phyloP scores from a whole-genome alignment of 2,797 vertebrate genomes.

The Neopelma chrysocephalum region DNA sequence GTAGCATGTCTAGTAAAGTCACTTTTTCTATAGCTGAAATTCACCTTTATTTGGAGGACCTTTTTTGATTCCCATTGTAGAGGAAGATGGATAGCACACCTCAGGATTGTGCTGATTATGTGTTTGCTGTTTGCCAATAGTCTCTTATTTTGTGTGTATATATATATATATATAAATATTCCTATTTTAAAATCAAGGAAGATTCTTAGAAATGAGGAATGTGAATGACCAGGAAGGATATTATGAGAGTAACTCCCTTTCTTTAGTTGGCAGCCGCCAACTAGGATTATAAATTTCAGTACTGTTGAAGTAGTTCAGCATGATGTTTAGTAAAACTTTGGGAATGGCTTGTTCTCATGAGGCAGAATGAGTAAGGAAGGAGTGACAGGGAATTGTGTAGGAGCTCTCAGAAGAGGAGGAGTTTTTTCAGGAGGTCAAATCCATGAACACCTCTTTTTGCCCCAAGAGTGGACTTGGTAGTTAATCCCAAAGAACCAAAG shows the following conservation, averaged over 20 bases:
- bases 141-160: neutral
- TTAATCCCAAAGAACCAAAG: neutral
- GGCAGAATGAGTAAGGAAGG: neutral
- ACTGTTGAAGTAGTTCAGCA: fast-evolving
- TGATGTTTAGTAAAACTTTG: neutral
- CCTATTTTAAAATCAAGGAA: neutral
- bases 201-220: neutral
- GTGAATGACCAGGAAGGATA: neutral
- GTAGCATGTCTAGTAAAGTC: neutral
- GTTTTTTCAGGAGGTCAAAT: neutral
- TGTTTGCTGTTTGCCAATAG: neutral
- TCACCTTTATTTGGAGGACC: neutral
- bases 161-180: neutral
- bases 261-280: neutral
- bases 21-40: neutral
- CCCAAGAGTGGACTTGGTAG: neutral
- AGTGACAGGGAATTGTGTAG: neutral
- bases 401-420: neutral
- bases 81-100: neutral
- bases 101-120: neutral
- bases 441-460: neutral
- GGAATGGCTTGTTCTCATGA: neutral
- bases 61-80: neutral
- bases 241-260: neutral
- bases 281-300: neutral